Percentiles rank a stretch among this genome's conserved stretches.
Evolutionary conservation across 2,888 invertebrate species (phyloP).

Genomic region (Watsonalla cultraria): DNA sequence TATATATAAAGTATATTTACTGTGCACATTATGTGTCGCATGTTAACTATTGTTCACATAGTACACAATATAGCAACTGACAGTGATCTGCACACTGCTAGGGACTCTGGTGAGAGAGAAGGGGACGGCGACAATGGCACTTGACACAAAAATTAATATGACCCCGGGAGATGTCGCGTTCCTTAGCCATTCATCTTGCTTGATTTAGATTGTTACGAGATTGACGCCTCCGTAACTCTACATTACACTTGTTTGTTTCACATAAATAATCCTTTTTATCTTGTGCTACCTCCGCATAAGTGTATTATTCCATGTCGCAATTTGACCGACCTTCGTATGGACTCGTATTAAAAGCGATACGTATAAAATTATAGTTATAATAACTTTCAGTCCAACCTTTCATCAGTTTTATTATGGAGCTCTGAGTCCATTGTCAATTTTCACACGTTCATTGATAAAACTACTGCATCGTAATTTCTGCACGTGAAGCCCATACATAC

Average conservation of each 20-base stretch:
- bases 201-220: slow-evolving; percentile 29
- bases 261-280: slow-evolving; percentile 2
- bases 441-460: slow-evolving; percentile 29
- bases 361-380: not conserved
- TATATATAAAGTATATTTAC: too few species aligned
- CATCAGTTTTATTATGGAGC: slow-evolving; percentile 3
- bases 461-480: slow-evolving; percentile 31
- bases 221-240: slow-evolving; percentile 28
- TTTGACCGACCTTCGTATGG: too few species aligned
- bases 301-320: not conserved
- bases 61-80: not conserved
- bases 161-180: slow-evolving; percentile 33
- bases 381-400: not conserved
- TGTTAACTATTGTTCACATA: not conserved
- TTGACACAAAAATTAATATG: slow-evolving; percentile 43
- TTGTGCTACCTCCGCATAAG: not conserved
- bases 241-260: slow-evolving; percentile 9
- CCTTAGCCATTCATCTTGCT: slow-evolving; percentile 38
- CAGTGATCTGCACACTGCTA: not conserved
- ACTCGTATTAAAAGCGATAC: too few species aligned
- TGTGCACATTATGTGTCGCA: too few species aligned
- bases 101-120: slow-evolving; percentile 10
- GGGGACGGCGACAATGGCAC: slow-evolving; percentile 36
- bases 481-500: slow-evolving; percentile 40
- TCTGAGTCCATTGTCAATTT: slow-evolving; percentile 28